A percentile compares a stretch with the other conserved stretches of the same genome.
phyloP scores from a whole-genome alignment of 2,888 invertebrate species.

The Lydus trimaculatus region DNA sequence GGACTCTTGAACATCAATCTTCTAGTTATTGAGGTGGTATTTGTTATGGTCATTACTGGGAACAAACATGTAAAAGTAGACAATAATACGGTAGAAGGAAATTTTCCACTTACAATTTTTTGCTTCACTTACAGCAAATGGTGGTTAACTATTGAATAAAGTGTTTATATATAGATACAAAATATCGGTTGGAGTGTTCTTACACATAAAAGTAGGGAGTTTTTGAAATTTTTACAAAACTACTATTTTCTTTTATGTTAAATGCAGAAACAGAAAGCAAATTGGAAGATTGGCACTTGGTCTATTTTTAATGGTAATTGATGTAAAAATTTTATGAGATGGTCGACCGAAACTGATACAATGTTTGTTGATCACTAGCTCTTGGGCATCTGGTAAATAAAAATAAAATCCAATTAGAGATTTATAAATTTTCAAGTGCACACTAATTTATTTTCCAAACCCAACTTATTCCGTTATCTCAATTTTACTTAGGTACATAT shows the following conservation, averaged over 20 bases:
- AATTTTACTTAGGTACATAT: too few species aligned
- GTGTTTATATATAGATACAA: too few species aligned
- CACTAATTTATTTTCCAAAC: too few species aligned
- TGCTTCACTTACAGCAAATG: too few species aligned
- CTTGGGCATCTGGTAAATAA: background rate
- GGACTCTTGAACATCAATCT: background rate
- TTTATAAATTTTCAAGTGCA: background rate
- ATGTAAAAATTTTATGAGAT: background rate
- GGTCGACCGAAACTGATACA: background rate
- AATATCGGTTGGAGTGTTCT: too few species aligned
- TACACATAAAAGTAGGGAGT: too few species aligned
- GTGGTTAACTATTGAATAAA: too few species aligned
- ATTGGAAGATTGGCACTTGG: too few species aligned
- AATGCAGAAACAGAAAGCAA: too few species aligned
- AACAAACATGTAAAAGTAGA: background rate
- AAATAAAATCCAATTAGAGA: background rate
- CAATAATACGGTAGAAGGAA: background rate
- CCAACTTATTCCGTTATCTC: too few species aligned
- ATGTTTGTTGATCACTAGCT: background rate
- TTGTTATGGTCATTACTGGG: background rate
- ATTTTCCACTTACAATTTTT: background rate
- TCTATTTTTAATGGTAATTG: background rate
- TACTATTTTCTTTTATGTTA: too few species aligned
- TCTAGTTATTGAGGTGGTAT: background rate
- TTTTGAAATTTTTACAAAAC: too few species aligned